These are phyloP conservation scores for Menidia menidia DNA, from an alignment of 2,797 vertebrate genomes.

Conservation along the genomic window DNA sequence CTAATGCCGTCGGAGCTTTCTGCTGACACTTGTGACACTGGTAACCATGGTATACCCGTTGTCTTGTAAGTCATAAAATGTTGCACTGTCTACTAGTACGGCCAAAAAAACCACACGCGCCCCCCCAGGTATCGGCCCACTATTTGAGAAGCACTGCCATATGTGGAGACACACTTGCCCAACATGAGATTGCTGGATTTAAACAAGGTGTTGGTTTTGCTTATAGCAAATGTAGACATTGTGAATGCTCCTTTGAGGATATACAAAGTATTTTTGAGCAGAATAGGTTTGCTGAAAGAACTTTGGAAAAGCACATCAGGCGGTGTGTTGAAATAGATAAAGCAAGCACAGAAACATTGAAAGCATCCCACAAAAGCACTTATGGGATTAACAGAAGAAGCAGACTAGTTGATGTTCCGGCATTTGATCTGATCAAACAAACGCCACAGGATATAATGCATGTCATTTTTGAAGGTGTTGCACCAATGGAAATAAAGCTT, in stretches of 20 bases:
- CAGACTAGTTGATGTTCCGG: slow-evolving; percentile 36
- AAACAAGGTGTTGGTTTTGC: slow-evolving; percentile 31
- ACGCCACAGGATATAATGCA: slow-evolving; percentile 7
- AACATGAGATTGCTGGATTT: slow-evolving; percentile 39
- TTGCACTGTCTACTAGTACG: too few species aligned
- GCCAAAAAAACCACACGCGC: too few species aligned
- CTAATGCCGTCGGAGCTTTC: too few species aligned
- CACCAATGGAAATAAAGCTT: slow-evolving; percentile 9
- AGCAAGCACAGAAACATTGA: slow-evolving; percentile 21
- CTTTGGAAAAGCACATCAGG: slow-evolving; percentile 14
- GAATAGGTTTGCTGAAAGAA: slow-evolving; percentile 6
- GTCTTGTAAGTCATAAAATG: too few species aligned
- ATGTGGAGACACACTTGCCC: slow-evolving; percentile 15
- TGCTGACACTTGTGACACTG: too few species aligned
- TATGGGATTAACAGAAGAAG: slow-evolving; percentile 40
- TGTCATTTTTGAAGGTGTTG: background rate
- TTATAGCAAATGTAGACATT: slow-evolving; percentile 19
- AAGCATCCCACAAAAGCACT: slow-evolving; percentile 35
- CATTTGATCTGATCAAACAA: slow-evolving; percentile 40
- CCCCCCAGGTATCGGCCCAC: too few species aligned
- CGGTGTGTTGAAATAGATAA: slow-evolving; percentile 35
- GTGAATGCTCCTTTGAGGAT: slow-evolving; percentile 15
- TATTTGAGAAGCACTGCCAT: too few species aligned
- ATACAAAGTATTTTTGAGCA: background rate
- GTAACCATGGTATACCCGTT: too few species aligned